Base-by-base conservation (phyloP, 2,888 invertebrate genomes). In the Tortrix viridana region DNA sequence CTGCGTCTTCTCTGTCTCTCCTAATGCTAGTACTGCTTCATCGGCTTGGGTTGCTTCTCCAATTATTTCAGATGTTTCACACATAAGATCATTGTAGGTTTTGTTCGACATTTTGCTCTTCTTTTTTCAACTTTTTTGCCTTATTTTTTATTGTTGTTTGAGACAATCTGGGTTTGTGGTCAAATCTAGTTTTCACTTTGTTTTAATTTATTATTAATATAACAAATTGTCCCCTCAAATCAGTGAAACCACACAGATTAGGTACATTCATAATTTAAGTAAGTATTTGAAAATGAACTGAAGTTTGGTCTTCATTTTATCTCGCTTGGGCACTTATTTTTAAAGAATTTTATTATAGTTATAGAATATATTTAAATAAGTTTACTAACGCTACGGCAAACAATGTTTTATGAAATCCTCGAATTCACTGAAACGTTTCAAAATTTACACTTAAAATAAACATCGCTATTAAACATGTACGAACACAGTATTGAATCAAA, bases 31-130 rank as follows among this genome's bases (percentile, higher is more conserved):
- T 38, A 94, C 83, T 52, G 92, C 93, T 71, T 94, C 91, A 66
- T 95, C 95, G 1, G 89, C 83, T 73, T 94, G 91, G 2, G 94
- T 91, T 1, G 95, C 93, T 74, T 95, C 95, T 5, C 86, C 86
- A 46, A 92, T 80, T 0, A 91, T 71, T 63, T 89, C 89, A 1
- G 91, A 90, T 16, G 95, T 93, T 65, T 93, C 91, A 54, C 91
- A 89, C 92, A 97, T 95, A 53, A 96, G 80, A 65, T 94, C 93
- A 67, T 95, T 94, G 76, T 96, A 97, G 0, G 95, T 95, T 76
- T 88, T 87, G 74, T 95, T 96, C 0, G 97, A 96, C 97, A 97
- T 97, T 53, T 74, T 73, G 16, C 7, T 38, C n/a, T 0, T 3
- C 1, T 46, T 32, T 26, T n/a, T 19, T 32, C 2, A 2, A 44